These are phyloP conservation scores for Neria commutata DNA, from an alignment of 2,888 invertebrate genomes.

Conservation along the genomic window DNA sequence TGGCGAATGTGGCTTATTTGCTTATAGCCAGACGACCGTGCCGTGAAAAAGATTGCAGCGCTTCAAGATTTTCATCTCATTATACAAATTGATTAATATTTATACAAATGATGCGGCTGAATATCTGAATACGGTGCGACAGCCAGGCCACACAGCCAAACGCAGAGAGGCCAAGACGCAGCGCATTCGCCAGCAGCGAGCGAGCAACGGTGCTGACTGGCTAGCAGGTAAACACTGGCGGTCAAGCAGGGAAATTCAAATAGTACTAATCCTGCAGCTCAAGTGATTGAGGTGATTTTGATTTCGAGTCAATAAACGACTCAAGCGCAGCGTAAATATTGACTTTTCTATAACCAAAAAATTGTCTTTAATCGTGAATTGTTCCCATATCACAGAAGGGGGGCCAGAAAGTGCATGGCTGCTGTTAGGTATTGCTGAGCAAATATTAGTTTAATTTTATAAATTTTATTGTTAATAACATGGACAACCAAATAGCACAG, in stretches of 20 bases:
- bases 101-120: slow-evolving; percentile 33
- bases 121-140: slow-evolving; percentile 9
- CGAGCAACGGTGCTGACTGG: neutral
- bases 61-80: slow-evolving; percentile 16
- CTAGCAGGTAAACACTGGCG: slow-evolving; percentile 21
- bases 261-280: slow-evolving; percentile 60
- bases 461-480: neutral
- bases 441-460: neutral
- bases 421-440: neutral
- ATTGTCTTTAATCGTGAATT: neutral
- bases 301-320: slow-evolving; percentile 43
- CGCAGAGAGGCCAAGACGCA: neutral
- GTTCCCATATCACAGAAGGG: slow-evolving; percentile 10
- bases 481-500: too few species aligned
- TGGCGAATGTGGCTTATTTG: neutral
- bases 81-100: slow-evolving; percentile 31
- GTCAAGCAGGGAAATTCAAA: slow-evolving; percentile 58
- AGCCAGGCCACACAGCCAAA: slow-evolving; percentile 14
- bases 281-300: slow-evolving; percentile 58
- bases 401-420: neutral
- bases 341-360: slow-evolving; percentile 35
- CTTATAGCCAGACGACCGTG: neutral
- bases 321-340: slow-evolving; percentile 51
- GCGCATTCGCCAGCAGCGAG: neutral
- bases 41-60: neutral